Conservation (phyloP, 2,888 invertebrate genomes). For the Rhyacophila evoluta region DNA sequence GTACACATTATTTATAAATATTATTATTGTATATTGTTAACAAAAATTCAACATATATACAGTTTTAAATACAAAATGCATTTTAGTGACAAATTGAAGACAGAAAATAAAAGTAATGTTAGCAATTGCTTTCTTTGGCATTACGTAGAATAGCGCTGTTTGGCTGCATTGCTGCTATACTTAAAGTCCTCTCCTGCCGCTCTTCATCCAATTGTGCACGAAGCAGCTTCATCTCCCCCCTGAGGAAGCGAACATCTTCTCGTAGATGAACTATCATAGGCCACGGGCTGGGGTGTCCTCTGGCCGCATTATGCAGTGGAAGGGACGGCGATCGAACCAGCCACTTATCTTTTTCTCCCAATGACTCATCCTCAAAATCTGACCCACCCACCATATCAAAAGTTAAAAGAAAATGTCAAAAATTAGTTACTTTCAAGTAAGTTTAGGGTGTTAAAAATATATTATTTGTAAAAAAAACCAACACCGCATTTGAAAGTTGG, state of each 20-base stretch:
- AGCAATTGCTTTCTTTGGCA: constrained; percentile 69
- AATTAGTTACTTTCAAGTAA: not conserved
- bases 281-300: constrained; percentile 75
- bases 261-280: constrained; percentile 82
- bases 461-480: not conserved
- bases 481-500: not conserved
- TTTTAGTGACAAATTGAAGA: too few relatives aligned
- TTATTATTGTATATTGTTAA: too few relatives aligned
- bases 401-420: constrained; percentile 55
- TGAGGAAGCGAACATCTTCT: constrained; percentile 78
- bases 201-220: constrained; percentile 77
- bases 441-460: not conserved
- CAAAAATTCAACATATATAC: too few relatives aligned
- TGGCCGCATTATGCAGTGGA: constrained; percentile 64
- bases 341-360: constrained; percentile 60
- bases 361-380: constrained; percentile 68
- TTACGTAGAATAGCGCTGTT: constrained; percentile 64
- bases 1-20: too few relatives aligned
- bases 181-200: constrained; percentile 68
- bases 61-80: too few relatives aligned
- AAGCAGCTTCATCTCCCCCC: constrained; percentile 71
- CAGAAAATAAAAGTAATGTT: constrained; percentile 48
- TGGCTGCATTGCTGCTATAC: constrained; percentile 63
- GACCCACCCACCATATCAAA: constrained; percentile 16
- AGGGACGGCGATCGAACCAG: constrained; percentile 67